Percentiles rank a stretch among this genome's conserved stretches.
phyloP scores from a whole-genome alignment of 2,113 vertebrate genomes.

The Coregonus clupeaformis region DNA sequence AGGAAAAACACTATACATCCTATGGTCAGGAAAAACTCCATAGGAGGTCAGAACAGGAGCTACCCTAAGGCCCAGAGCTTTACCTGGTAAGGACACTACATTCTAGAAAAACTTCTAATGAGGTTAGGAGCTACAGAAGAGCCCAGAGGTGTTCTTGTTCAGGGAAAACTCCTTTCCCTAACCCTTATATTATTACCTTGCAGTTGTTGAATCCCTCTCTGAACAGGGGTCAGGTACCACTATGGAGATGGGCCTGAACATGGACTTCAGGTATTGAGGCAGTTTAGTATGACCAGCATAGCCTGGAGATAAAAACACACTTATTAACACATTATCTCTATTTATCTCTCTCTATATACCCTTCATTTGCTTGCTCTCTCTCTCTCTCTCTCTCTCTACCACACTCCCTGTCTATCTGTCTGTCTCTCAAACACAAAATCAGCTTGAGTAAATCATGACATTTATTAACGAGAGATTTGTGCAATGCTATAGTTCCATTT shows the following conservation, averaged over 20 bases:
- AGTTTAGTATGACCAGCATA: slow-evolving; percentile 86
- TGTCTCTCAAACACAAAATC: not conserved
- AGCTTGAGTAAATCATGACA: too few species aligned
- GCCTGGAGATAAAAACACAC: slow-evolving; percentile 62
- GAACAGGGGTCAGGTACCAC: slow-evolving; percentile 87
- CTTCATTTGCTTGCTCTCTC: not conserved
- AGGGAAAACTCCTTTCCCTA: not conserved
- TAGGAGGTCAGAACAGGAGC: too few species aligned
- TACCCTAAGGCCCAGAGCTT: too few species aligned
- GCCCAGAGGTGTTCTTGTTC: too few species aligned
- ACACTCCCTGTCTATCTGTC: not conserved
- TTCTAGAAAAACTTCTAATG: too few species aligned
- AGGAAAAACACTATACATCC: too few species aligned
- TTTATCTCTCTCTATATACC: not conserved
- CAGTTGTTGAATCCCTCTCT: slow-evolving; percentile 87
- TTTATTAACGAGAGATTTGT: too few species aligned
- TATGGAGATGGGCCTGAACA: slow-evolving; percentile 92
- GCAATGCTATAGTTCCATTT: too few species aligned
- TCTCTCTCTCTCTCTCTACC: not conserved
- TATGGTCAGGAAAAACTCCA: too few species aligned
- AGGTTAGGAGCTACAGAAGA: too few species aligned
- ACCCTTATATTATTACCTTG: slow-evolving; percentile 71
- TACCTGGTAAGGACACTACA: too few species aligned
- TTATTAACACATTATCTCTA: not conserved
- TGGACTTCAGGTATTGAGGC: slow-evolving; percentile 88